Percentiles rank a stretch among this genome's conserved stretches.
Conservation (phyloP, 2,797 vertebrate genomes). For the Meda fulgida region DNA sequence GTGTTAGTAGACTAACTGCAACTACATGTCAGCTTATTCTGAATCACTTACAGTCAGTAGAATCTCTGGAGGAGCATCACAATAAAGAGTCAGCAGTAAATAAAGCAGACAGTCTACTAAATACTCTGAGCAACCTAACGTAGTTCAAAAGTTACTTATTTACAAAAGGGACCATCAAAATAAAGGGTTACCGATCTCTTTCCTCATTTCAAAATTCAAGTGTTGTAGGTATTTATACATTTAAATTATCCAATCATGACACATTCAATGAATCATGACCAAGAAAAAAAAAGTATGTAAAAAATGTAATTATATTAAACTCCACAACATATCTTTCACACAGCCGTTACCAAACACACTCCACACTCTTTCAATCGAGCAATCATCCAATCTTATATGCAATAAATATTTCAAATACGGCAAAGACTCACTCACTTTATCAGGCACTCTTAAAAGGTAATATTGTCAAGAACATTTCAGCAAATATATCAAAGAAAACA, state of each 20-base stretch:
- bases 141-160: too few relatives aligned
- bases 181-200: not conserved
- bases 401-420: not conserved
- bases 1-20: too few relatives aligned
- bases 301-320: slow-evolving; percentile 26
- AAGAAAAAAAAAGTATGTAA: slow-evolving; percentile 16
- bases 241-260: slow-evolving; percentile 35
- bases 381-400: not conserved
- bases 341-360: slow-evolving; percentile 55
- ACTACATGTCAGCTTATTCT: too few relatives aligned
- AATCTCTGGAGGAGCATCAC: too few relatives aligned
- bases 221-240: slow-evolving; percentile 51
- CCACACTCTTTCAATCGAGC: not conserved
- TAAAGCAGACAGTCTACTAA: too few relatives aligned
- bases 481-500: not conserved
- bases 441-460: not conserved
- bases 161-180: not conserved
- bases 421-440: not conserved
- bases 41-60: too few relatives aligned
- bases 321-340: slow-evolving; percentile 43
- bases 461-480: not conserved
- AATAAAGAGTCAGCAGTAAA: too few relatives aligned
- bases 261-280: slow-evolving; percentile 8
- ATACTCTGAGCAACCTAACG: too few relatives aligned
- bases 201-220: slow-evolving; percentile 56